Base-by-base conservation (phyloP, 2,113 vertebrate genomes). In the Egretta garzetta region DNA sequence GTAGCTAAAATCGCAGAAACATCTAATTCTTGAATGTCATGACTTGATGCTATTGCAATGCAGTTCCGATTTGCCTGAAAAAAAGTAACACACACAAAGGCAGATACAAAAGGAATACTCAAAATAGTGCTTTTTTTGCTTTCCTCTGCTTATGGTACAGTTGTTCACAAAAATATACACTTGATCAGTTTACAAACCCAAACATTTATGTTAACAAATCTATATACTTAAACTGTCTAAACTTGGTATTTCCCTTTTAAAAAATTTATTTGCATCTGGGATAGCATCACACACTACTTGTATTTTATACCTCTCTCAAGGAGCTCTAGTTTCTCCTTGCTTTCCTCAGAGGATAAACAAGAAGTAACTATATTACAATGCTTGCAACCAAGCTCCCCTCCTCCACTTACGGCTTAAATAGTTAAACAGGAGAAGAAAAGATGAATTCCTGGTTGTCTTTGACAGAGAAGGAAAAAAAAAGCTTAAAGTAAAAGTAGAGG, bases 21-120 rank as follows among this genome's bases (percentile, higher is more conserved):
- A 95, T 99, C 99, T 93, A 99, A 90, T 98, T 99, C 99, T 97
- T 99, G 99, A 98, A 99, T 99, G 97, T 99, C 99, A 88, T 99
- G 99, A 89, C 99, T 99, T 3, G 99, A 99, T 92, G 99, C 99
- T 93, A 99, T 99, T 94, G 99, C 99, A 98, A 99, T 98, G 98
- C 99, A 99, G 97, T 99, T 99, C 66, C 99, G 98, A 97, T 99
- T 99, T 82, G 99, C 99, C 99, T 99, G 96, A 87, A 96, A 96
- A 97, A 97, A 49, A 96, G 15, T 17, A 62, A 59, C 10, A 88
- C 60, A 83, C 14, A 90, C 32, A 94, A 63, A 53, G 16, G 86
- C 11, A 88, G 4, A 22, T 76, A 72, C 32, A 73, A 66, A 85
- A 75, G 21, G 28, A 70, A 91, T 86, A 47, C 15, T 91, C 58